A percentile compares a stretch with the other conserved stretches of the same genome.
These are phyloP conservation scores for Sturnira hondurensis DNA, from an alignment of 2,113 vertebrate genomes.

Conservation along the genomic window DNA sequence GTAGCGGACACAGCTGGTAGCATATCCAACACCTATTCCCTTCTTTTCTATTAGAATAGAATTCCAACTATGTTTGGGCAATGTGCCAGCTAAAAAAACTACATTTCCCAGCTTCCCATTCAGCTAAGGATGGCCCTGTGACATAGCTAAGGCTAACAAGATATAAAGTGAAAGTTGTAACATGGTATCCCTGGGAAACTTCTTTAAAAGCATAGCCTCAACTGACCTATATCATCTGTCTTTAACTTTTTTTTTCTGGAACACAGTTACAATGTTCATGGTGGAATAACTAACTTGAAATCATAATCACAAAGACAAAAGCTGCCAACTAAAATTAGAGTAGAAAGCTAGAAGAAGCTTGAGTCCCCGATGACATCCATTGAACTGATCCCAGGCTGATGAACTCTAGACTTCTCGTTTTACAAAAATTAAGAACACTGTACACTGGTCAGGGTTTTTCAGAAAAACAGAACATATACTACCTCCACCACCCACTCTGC, in stretches of 20 bases:
- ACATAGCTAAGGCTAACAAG: neutral
- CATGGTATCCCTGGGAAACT: neutral
- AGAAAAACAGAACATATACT: neutral
- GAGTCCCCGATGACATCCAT: neutral
- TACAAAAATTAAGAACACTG: neutral
- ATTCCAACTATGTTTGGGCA: neutral
- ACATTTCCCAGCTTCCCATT: neutral
- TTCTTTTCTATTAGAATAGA: neutral
- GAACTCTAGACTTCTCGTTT: neutral
- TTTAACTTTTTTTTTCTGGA: neutral
- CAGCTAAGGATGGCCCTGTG: neutral
- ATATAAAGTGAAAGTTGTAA: neutral
- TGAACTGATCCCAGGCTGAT: neutral
- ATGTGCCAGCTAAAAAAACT: neutral
- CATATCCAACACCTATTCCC: neutral
- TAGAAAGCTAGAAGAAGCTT: neutral
- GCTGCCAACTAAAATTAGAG: neutral
- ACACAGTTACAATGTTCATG: neutral
- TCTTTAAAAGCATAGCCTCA: neutral
- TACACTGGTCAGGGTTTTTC: neutral
- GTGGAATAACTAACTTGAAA: neutral
- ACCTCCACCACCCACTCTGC: neutral
- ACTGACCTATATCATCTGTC: neutral
- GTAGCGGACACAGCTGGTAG: neutral
- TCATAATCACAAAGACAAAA: neutral